Conservation (phyloP, 2,797 vertebrate genomes). For the Columba guinea region DNA sequence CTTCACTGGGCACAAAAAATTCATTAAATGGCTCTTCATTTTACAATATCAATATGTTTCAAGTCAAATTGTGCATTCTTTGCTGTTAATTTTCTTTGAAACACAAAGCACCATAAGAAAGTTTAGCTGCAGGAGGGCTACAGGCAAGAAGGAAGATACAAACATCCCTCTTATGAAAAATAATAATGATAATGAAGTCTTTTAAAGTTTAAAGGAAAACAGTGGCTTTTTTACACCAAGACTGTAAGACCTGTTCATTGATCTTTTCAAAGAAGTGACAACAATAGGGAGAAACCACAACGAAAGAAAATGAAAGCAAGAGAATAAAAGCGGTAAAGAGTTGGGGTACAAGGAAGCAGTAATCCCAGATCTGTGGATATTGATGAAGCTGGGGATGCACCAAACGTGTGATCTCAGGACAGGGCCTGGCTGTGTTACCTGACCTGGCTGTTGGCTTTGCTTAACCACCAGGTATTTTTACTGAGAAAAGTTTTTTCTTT, state of each 20-base stretch:
- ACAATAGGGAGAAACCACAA: conserved; percentile 30
- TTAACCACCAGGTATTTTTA: neutral
- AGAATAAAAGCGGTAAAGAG: conserved; percentile 15
- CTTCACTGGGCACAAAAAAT: conserved; percentile 70
- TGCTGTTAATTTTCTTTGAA: conserved; percentile 71
- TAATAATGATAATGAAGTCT: conserved; percentile 61
- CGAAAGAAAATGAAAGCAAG: conserved; percentile 38
- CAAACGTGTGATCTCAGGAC: rapidly evolving
- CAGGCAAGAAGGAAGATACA: conserved; percentile 53
- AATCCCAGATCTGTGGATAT: conserved; percentile 5
- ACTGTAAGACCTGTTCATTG: conserved; percentile 58
- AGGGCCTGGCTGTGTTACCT: neutral
- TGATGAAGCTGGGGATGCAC: neutral
- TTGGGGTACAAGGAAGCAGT: neutral
- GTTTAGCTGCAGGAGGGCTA: conserved; percentile 62
- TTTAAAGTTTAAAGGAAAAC: conserved; percentile 64
- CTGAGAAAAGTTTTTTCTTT: neutral
- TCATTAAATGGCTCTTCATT: conserved; percentile 71
- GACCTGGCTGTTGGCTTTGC: neutral
- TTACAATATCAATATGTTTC: conserved; percentile 72
- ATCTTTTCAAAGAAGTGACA: conserved; percentile 58
- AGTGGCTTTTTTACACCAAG: conserved; percentile 34
- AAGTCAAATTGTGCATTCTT: conserved; percentile 73
- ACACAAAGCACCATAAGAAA: conserved; percentile 62
- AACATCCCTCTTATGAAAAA: conserved; percentile 34